Percentiles rank a stretch among this genome's conserved stretches.
Evolutionary conservation across 2,888 invertebrate species (phyloP).

Genomic region (Limnephilus rhombicus): DNA sequence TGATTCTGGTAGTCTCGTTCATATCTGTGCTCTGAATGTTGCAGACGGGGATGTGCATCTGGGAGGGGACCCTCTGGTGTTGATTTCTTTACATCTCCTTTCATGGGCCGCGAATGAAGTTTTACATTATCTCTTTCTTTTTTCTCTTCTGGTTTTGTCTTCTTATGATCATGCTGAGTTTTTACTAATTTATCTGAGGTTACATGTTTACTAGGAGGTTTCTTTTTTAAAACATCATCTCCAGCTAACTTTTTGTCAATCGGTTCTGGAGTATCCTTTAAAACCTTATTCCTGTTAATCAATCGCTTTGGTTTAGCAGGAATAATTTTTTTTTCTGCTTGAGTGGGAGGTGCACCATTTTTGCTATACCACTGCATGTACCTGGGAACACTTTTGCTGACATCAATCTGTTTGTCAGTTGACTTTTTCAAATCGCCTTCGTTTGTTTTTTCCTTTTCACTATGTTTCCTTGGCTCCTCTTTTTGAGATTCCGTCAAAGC

Average conservation of each 20-base stretch:
- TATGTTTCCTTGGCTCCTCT: slow-evolving; percentile 50
- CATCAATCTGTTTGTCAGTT: slow-evolving; percentile 68
- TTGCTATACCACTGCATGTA: slow-evolving; percentile 90
- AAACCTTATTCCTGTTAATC: slow-evolving; percentile 71
- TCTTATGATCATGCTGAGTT: slow-evolving; percentile 65
- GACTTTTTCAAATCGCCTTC: slow-evolving; percentile 72
- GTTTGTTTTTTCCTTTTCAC: slow-evolving; percentile 36
- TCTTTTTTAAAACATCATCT: slow-evolving; percentile 67
- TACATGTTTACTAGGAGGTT: slow-evolving; percentile 51
- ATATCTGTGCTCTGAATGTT: slow-evolving; percentile 88
- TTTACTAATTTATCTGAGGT: slow-evolving; percentile 70
- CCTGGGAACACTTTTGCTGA: slow-evolving; percentile 78
- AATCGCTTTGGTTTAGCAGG: slow-evolving; percentile 76
- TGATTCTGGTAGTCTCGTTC: slow-evolving; percentile 81
- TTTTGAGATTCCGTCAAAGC: slow-evolving; percentile 68
- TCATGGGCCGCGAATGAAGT: slow-evolving; percentile 75
- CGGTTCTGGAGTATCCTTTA: slow-evolving; percentile 70
- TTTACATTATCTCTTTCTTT: slow-evolving; percentile 70
- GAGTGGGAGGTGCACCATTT: slow-evolving; percentile 72
- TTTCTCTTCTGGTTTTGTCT: slow-evolving; percentile 49
- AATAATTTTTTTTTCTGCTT: slow-evolving; percentile 70
- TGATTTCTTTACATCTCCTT: slow-evolving; percentile 76
- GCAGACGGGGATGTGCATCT: slow-evolving; percentile 82
- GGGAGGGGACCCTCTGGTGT: slow-evolving; percentile 75
- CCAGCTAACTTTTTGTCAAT: slow-evolving; percentile 70